Base-by-base conservation (phyloP, 2,888 invertebrate species). In the Operophtera brumata region DNA sequence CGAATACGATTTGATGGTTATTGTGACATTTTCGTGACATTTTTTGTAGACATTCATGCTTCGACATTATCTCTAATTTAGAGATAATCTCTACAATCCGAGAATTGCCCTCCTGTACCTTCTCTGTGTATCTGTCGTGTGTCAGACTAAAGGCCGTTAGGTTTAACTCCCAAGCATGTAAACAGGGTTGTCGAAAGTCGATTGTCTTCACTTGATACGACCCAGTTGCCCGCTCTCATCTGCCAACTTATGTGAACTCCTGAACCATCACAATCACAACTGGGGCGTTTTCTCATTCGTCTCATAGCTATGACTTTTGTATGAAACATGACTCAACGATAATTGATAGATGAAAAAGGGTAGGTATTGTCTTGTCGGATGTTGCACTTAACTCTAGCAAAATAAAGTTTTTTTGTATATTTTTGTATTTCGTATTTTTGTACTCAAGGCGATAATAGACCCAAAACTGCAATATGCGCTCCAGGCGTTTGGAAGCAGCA, bases 241-340 rank as follows among this genome's bases (percentile, higher is more conserved):
- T 64, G 68, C 64, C 74, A 70, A 72, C 76, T 78, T 75, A 80
- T 77, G 75, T 68, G 78, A 77, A 72, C 67, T 53, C 67, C 70
- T 78, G 81, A 81, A 78, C 82, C 82, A 66, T 76, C 68, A 61
- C 60, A 60, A 64, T 57, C 49, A 42, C 60, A 62, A 59, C 44
- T 64, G 47, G 61, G 49, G 25, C 61, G 59, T 61, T 66, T 65
- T 66, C 65, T 45, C 25, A 54, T 49, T 41, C 30, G 48, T 49
- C 49, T 57, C n/a, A 20, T 20, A 2, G 30, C 8, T 2, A 13
- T 39, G 30, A 55, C 51, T 42, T 43, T 39, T 47, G 47, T 44
- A 43, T 50, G 49, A 41, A 43, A 12, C 42, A 50, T 32, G 32
- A 12, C 37, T 36, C 39, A 36, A 20, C 35, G 37, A 30, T 47